Base-by-base conservation (phyloP, 2,113 vertebrate species). In the Sorex araneus region DNA sequence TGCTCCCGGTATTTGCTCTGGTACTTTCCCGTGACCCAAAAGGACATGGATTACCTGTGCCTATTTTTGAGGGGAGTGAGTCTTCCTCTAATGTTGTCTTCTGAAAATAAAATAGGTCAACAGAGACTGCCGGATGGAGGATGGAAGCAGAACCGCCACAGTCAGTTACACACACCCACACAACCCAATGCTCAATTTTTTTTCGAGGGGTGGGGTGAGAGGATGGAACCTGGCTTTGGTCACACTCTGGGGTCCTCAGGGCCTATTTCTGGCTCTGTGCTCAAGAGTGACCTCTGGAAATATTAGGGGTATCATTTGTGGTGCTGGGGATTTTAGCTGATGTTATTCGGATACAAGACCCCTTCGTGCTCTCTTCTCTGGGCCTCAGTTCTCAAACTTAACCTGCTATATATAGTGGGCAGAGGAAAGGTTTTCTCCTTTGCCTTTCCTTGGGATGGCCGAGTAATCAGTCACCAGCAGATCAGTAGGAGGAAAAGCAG, bases 1-100 rank as follows among this genome's bases (percentile, higher is more conserved):
- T 76, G 43, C 21, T 60, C 19, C 27, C 34, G 57, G 40, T 80
- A 77, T 47, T 80, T 90, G 18, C 74, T 88, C 47, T 81, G 86
- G 43, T 57, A 15, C 13, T 78, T 91, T 73, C 9, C 34, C 18
- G 7, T 34, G 87, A 80, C 28, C 57, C 18, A 27, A 47, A 40
- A 57, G 63, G 21, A 30, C 6, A 11, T 0, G 43, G 43, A 34
- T 50, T 73, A 73, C 8, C 9, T 66, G 34, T 77, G 36, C 18
- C 47, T 32, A 60, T 45, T 40, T 81, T 47, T 1, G 28, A 28
- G 63, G 63, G 6, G 28, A 74, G 3, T 3, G 36, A 75, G 13
- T 84, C 1, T 10, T 43, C 23, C 34, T 40, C 40, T 30, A 16
- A 23, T 60, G 4, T n/a, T n/a, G 74, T 82, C 64, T 90, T 75